Percentiles rank a stretch among this genome's conserved stretches.
These are phyloP conservation scores for Melanerpes formicivorus DNA, from an alignment of 2,113 vertebrate species.

Conservation along the genomic window DNA sequence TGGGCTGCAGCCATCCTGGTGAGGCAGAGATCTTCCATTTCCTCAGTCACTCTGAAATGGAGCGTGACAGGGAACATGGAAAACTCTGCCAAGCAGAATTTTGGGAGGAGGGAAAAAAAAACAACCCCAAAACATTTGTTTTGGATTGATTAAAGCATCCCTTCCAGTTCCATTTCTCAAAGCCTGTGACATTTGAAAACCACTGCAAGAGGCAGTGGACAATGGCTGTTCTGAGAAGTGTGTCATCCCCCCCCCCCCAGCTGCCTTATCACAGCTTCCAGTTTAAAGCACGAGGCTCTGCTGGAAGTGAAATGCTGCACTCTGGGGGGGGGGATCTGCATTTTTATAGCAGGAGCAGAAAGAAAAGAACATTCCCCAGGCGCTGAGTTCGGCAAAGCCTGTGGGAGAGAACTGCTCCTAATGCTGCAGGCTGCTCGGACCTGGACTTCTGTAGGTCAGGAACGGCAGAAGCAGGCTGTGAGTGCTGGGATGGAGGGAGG, in stretches of 20 bases:
- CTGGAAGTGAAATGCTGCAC: not conserved
- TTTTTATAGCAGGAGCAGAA: not conserved
- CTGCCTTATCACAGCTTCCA: not conserved
- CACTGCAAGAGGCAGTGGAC: not conserved
- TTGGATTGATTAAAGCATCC: constrained; percentile 30
- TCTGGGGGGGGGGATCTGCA: not conserved
- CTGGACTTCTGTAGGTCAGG: not conserved
- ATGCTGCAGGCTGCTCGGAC: not conserved
- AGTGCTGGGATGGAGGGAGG: not conserved
- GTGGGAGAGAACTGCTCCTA: not conserved
- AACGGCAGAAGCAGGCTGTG: not conserved
- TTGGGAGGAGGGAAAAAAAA: not conserved
- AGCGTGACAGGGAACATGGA: not conserved
- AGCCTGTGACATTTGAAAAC: not conserved
- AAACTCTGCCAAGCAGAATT: constrained; percentile 14
- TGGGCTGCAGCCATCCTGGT: not conserved
- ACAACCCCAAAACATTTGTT: constrained; percentile 22
- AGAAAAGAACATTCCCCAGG: not conserved
- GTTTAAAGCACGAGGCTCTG: not conserved
- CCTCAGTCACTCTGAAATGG: not conserved
- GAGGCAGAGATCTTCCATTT: not conserved
- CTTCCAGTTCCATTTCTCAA: not conserved
- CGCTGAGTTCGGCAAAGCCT: not conserved
- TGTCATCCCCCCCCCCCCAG: not conserved
- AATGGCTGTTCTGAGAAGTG: constrained; percentile 19